These are phyloP conservation scores for Stenopsyche tienmushanensis DNA, from an alignment of 1,140 invertebrate genomes.

Conservation along the genomic window DNA sequence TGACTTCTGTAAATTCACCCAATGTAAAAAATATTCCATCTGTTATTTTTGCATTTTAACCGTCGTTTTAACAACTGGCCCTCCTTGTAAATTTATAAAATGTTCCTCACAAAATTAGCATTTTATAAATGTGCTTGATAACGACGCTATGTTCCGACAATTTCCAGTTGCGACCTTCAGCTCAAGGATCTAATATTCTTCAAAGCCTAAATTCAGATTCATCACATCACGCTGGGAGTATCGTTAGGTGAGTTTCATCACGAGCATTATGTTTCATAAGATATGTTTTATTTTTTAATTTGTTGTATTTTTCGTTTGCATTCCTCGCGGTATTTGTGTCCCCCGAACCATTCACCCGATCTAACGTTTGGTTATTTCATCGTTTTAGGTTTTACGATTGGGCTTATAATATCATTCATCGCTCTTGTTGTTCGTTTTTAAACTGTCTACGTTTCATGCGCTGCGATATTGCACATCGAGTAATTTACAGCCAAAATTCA, in stretches of 20 bases:
- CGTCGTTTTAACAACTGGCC: too few relatives aligned
- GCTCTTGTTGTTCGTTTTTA: background rate
- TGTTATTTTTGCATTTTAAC: too few relatives aligned
- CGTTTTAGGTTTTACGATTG: conserved; percentile 36
- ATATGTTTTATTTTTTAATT: background rate
- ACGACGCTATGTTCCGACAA: too few relatives aligned
- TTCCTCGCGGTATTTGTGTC: too few relatives aligned
- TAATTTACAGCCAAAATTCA: too few relatives aligned
- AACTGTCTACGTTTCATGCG: too few relatives aligned
- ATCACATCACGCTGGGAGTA: conserved; percentile 20
- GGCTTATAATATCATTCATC: conserved; percentile 29
- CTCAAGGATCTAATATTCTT: conserved; percentile 36
- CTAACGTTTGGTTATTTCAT: conserved; percentile 12
- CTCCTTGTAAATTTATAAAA: too few relatives aligned
- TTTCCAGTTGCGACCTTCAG: conserved; percentile 34
- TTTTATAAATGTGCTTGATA: too few relatives aligned
- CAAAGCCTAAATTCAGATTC: conserved; percentile 32
- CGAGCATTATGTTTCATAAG: background rate
- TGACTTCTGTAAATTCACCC: too few relatives aligned
- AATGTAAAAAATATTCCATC: too few relatives aligned
- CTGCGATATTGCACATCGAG: too few relatives aligned
- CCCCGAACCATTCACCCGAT: background rate
- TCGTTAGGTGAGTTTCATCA: conserved; percentile 35
- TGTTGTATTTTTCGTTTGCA: conserved; percentile 8
- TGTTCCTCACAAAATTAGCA: too few relatives aligned